Conservation (phyloP, 2,888 invertebrate species). For the Idaea dimidiata region DNA sequence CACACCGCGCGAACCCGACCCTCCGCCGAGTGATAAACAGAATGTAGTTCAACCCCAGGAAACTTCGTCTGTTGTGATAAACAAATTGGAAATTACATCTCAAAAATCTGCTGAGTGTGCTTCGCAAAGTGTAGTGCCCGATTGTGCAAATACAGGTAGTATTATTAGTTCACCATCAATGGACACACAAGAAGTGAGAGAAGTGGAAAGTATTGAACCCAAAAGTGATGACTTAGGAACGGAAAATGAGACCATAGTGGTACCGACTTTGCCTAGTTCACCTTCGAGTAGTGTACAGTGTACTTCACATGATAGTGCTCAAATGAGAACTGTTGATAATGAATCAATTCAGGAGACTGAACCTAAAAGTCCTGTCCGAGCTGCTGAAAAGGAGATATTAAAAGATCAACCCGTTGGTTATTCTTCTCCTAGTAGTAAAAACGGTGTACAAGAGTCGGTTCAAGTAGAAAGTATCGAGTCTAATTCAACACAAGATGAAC, state of each 20-base stretch:
- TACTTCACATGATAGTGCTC: background rate
- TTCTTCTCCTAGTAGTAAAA: background rate
- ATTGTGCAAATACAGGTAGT: constrained; percentile 35
- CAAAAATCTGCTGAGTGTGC: constrained; percentile 26
- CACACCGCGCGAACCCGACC: constrained; percentile 15
- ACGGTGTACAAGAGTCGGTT: background rate
- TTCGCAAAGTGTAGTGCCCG: constrained; percentile 26
- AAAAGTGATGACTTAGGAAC: constrained; percentile 22
- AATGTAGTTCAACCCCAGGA: constrained; percentile 4
- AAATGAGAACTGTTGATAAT: background rate
- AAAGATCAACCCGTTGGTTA: background rate
- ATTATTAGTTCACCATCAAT: constrained; percentile 35
- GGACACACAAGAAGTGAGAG: constrained; percentile 9
- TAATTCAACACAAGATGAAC: background rate
- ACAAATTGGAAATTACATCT: constrained; percentile 7
- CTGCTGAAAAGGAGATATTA: background rate
- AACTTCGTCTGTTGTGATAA: constrained; percentile 10
- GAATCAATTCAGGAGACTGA: background rate
- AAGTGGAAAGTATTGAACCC: background rate
- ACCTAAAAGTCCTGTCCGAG: background rate
- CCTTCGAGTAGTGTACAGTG: constrained; percentile 14
- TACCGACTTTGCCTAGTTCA: constrained; percentile 26
- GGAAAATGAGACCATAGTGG: constrained; percentile 23
- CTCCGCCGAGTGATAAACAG: background rate
- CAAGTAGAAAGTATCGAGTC: background rate